Conservation (phyloP, 2,888 invertebrate species). For the Ernsta delagoae region DNA sequence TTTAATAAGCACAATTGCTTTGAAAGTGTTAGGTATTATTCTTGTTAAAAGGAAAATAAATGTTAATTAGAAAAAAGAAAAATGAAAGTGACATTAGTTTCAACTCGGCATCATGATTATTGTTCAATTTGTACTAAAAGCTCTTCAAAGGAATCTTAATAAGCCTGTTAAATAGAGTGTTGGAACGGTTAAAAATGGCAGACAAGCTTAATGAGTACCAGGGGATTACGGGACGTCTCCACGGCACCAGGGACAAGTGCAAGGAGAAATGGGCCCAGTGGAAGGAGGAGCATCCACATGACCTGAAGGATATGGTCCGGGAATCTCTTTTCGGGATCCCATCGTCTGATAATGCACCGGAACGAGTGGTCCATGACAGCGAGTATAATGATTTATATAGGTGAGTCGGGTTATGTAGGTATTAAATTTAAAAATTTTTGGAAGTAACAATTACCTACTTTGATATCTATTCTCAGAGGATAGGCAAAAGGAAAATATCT, state of each 20-base stretch:
- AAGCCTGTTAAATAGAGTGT: neutral
- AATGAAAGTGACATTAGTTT: neutral
- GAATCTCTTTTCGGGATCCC: slow-evolving; percentile 74
- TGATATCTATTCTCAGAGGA: no score
- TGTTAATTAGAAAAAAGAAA: neutral
- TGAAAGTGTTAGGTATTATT: neutral
- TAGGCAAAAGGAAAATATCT: no score
- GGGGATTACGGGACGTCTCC: slow-evolving; percentile 89
- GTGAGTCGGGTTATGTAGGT: slow-evolving; percentile 47
- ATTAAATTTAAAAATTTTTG: no score
- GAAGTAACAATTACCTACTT: no score
- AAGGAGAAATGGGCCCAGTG: slow-evolving; percentile 86
- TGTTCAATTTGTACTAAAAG: slow-evolving; percentile 17
- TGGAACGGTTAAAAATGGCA: slow-evolving; percentile 77
- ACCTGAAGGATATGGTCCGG: slow-evolving; percentile 79
- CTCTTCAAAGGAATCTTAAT: slow-evolving; percentile 2
- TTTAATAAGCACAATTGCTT: neutral
- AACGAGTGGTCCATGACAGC: slow-evolving; percentile 68
- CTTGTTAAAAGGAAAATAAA: neutral
- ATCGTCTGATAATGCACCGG: slow-evolving; percentile 67
- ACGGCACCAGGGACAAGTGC: slow-evolving; percentile 87
- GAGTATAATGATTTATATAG: slow-evolving; percentile 72
- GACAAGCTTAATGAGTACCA: slow-evolving; percentile 93
- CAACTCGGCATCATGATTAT: neutral
- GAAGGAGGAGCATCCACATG: slow-evolving; percentile 85